Percentiles rank a stretch among this genome's conserved stretches.
These are phyloP conservation scores for Acanthochromis polyacanthus DNA, from an alignment of 2,113 vertebrate species.

Conservation along the genomic window DNA sequence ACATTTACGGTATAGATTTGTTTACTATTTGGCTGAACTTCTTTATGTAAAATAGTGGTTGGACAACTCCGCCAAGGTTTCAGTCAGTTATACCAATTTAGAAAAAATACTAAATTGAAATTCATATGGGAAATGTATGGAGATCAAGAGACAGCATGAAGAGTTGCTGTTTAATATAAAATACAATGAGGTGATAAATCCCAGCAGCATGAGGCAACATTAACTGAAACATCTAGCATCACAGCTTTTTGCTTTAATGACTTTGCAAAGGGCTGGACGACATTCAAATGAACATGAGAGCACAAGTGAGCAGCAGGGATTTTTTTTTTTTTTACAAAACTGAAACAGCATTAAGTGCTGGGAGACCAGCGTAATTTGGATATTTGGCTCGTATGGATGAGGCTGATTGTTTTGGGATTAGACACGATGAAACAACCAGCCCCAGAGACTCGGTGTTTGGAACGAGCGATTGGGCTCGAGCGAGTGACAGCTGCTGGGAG, in stretches of 20 bases:
- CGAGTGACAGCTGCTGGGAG: constrained; percentile 65
- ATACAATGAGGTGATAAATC: background rate
- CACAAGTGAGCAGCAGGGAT: constrained; percentile 5
- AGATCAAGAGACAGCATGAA: too few species aligned
- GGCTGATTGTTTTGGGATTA: constrained; percentile 24
- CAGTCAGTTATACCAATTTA: too few species aligned
- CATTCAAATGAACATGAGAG: constrained; percentile 20
- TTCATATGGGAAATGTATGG: too few species aligned
- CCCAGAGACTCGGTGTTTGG: constrained; percentile 30
- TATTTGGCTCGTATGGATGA: constrained; percentile 33
- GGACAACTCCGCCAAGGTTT: background rate
- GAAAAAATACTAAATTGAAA: too few species aligned
- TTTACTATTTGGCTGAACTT: background rate
- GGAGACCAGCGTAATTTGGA: constrained; percentile 8
- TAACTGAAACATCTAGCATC: background rate
- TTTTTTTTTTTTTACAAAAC: constrained; percentile 1
- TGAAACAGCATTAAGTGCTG: constrained; percentile 7
- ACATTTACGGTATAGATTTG: background rate
- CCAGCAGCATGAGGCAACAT: background rate
- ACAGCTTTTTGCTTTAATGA: background rate
- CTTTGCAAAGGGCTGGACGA: background rate
- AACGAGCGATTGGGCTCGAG: constrained; percentile 28
- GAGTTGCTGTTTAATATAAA: background rate
- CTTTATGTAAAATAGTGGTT: background rate
- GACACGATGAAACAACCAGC: constrained; percentile 41